phyloP scores from a whole-genome alignment of 1,140 invertebrate species.

The Bicyclus anynana region DNA sequence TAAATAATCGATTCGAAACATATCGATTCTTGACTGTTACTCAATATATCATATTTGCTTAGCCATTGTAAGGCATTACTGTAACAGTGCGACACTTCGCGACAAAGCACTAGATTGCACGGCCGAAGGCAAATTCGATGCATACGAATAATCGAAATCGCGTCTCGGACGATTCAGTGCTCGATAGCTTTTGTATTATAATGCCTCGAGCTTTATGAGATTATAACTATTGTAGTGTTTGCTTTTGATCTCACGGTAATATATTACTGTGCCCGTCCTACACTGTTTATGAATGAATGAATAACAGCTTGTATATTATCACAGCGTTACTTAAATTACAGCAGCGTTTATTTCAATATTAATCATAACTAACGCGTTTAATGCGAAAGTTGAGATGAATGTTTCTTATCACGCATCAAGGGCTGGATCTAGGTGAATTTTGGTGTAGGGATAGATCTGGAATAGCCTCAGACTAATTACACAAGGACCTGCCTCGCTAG shows the following conservation, averaged over 20 bases:
- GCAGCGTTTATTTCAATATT: no score
- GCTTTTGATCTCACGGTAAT: slow-evolving; percentile 6
- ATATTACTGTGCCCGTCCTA: neutral
- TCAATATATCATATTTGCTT: slow-evolving; percentile 11
- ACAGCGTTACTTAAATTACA: neutral
- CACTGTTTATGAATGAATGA: neutral
- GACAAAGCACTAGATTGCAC: slow-evolving; percentile 29
- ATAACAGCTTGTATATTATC: neutral
- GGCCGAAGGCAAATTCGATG: slow-evolving; percentile 44
- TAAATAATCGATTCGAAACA: no score
- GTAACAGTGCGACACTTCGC: slow-evolving; percentile 17
- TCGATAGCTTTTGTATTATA: slow-evolving; percentile 27
- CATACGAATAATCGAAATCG: slow-evolving; percentile 56
- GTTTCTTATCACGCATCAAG: no score
- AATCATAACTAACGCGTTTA: no score
- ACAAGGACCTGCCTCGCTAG: no score
- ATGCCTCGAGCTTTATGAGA: slow-evolving; percentile 14
- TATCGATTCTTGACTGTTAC: no score
- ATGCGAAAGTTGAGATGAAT: no score
- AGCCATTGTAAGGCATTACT: slow-evolving; percentile 7
- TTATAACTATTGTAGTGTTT: slow-evolving; percentile 4
- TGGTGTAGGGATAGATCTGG: no score
- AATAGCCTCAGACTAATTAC: no score
- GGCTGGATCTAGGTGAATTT: no score
- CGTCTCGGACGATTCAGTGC: slow-evolving; percentile 25